A percentile compares a stretch with the other conserved stretches of the same genome.
Evolutionary conservation across 2,888 invertebrate genomes (phyloP).

Genomic region (Amblyteles armatorius): DNA sequence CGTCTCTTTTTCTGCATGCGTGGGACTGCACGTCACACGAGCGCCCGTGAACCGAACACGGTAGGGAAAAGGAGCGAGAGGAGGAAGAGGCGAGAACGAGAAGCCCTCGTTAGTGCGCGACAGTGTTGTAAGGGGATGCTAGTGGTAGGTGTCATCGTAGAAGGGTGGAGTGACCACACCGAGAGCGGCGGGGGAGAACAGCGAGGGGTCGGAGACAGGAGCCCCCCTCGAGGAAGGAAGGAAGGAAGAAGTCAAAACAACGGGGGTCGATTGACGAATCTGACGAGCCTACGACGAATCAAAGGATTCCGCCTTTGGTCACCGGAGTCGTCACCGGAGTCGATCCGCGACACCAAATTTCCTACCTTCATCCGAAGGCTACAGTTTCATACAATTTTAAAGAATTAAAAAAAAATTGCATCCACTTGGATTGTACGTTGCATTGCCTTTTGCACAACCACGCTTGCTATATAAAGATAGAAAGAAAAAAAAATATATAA

Average conservation of each 20-base stretch:
- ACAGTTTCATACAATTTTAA: too few relatives aligned
- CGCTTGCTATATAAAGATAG: conserved; percentile 13
- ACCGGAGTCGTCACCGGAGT: conserved; percentile 19
- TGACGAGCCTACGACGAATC: conserved; percentile 32
- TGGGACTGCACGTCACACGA: background rate
- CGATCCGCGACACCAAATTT: too few relatives aligned
- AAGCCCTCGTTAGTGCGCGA: conserved; percentile 73
- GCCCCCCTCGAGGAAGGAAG: conserved; percentile 53
- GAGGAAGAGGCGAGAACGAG: conserved; percentile 19
- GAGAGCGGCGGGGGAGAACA: conserved; percentile 45
- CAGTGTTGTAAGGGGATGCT: conserved; percentile 69
- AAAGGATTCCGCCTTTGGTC: conserved; percentile 30
- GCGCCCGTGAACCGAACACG: background rate
- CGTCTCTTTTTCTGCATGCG: background rate
- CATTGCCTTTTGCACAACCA: conserved; percentile 56
- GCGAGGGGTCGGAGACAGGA: conserved; percentile 41
- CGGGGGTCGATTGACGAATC: conserved; percentile 69
- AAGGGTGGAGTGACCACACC: conserved; percentile 55
- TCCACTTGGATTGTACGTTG: conserved; percentile 33
- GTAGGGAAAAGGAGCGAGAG: conserved; percentile 33
- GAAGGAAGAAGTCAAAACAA: conserved; percentile 74
- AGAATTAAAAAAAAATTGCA: conserved; percentile 45
- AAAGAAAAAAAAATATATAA: conserved; percentile 6
- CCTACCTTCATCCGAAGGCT: too few relatives aligned
- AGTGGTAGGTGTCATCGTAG: conserved; percentile 65